phyloP scores from a whole-genome alignment of 2,888 invertebrate genomes.

The Polyploca ridens region DNA sequence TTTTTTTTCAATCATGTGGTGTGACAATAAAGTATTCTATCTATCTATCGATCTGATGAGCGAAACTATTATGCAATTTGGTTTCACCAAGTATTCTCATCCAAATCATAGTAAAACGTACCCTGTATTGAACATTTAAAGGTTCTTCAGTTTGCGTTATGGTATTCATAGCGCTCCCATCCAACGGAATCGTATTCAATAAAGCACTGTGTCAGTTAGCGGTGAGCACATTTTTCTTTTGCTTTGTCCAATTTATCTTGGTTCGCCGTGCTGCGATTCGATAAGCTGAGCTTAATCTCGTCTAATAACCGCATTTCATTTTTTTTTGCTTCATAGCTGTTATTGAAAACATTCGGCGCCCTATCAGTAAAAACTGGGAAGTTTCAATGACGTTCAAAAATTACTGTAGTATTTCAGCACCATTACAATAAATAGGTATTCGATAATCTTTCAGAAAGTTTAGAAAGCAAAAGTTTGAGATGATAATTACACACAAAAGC shows the following conservation, averaged over 20 bases:
- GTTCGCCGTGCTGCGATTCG: slow-evolving; percentile 55
- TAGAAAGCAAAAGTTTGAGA: slow-evolving; percentile 64
- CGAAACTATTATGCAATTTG: slow-evolving; percentile 27
- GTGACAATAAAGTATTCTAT: no score
- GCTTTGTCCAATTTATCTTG: slow-evolving; percentile 57
- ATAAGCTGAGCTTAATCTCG: slow-evolving; percentile 52
- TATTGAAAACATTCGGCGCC: slow-evolving; percentile 19
- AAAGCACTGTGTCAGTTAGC: slow-evolving; percentile 82
- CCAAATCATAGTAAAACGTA: no score
- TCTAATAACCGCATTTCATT: slow-evolving; percentile 39
- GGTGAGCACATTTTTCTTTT: slow-evolving; percentile 72
- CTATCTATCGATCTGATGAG: neutral
- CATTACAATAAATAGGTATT: slow-evolving; percentile 5
- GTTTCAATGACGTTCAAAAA: slow-evolving; percentile 8
- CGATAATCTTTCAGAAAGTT: slow-evolving; percentile 34
- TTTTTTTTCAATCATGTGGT: no score
- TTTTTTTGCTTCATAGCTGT: slow-evolving; percentile 22
- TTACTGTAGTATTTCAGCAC: neutral
- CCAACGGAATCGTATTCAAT: slow-evolving; percentile 75
- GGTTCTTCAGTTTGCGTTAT: neutral
- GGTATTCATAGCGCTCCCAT: slow-evolving; percentile 22
- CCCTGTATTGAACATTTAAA: neutral
- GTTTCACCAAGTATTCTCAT: slow-evolving; percentile 22
- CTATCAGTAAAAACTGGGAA: slow-evolving; percentile 16
- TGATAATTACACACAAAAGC: slow-evolving; percentile 48